Percentiles rank a stretch among this genome's conserved stretches.
These are phyloP conservation scores for Ommatoiulus sabulosus DNA, from an alignment of 2,888 invertebrate genomes.

Conservation along the genomic window DNA sequence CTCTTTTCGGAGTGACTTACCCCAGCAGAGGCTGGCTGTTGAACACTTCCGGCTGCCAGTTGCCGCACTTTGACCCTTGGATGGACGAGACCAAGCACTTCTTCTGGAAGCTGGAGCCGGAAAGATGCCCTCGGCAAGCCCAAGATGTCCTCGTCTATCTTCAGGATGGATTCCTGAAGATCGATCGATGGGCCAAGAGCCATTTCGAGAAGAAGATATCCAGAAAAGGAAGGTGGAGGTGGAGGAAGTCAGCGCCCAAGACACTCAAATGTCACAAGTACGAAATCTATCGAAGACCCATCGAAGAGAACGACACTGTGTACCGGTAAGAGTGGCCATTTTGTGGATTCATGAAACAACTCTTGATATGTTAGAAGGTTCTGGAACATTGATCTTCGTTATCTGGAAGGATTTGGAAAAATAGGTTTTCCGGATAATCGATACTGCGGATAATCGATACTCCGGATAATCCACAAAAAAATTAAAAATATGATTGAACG, in stretches of 20 bases:
- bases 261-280: slow-evolving; percentile 9
- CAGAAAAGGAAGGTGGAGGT: background rate
- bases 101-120: background rate
- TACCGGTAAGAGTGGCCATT: background rate
- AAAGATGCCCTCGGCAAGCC: background rate
- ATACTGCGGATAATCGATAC: background rate
- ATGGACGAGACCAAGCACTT: background rate
- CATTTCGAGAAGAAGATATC: background rate
- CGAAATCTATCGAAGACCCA: background rate
- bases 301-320: slow-evolving; percentile 36
- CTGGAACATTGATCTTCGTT: background rate
- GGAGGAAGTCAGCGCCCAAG: background rate
- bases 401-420: too few relatives aligned
- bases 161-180: background rate
- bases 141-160: background rate
- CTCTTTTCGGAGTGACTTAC: background rate
- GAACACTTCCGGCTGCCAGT: background rate
- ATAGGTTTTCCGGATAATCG: background rate
- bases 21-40: background rate
- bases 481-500: too few relatives aligned
- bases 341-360: too few relatives aligned
- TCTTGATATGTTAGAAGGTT: background rate
- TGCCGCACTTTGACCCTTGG: background rate
- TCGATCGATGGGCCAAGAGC: background rate
- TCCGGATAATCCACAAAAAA: background rate